Evolutionary conservation across 2,888 invertebrate genomes (phyloP), one percentile per base, ranked within the genome.

Genomic region (Platerodrilus igneus): DNA sequence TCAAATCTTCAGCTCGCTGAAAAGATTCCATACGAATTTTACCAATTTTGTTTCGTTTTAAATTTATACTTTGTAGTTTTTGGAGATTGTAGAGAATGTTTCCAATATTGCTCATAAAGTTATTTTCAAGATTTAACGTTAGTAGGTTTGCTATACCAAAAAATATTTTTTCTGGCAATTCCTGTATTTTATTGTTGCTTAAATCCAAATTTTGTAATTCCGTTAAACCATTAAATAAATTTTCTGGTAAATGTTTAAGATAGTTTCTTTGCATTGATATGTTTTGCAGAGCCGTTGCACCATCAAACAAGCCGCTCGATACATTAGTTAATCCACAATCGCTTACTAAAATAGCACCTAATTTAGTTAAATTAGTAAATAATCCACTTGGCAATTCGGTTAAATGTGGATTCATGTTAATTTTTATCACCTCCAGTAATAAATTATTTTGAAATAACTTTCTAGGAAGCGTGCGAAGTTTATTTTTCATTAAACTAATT

Each of bases 401-500:
- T 16, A 46, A 17, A 20, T 20, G 5, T 3, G 22, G 8, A 23
- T 39, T 42, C 18, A 11, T 15, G 3, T 29, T 19, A n/a, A 46
- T 14, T 4, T n/a, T 72, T 32, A 83, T 68, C 8, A 63, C 68
- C 35, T 67, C 65, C 27, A 50, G 9, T 4, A 23, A 6, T n/a
- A 3, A 10, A 29, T 41, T 50, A 11, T 43, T 27, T 5, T 62
- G 62, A 49, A 84, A 78, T 26, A 83, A 64, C 48, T 73, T 73
- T 37, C 68, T 68, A 2, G 83, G 82, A 37, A 86, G 56, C n/a
- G 73, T 64, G 3, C 71, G 70, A 48, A 85, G 79, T 51, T 77
- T 75, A 57, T 86, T 86, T n/a, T 71, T 72, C 58, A 75, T 78
- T 45, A 89, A 68, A 58, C 81, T 79, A 25, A 90, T 64, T 42